Evolutionary conservation across 2,888 invertebrate species (phyloP).

Genomic region (Brachylomia viminalis): DNA sequence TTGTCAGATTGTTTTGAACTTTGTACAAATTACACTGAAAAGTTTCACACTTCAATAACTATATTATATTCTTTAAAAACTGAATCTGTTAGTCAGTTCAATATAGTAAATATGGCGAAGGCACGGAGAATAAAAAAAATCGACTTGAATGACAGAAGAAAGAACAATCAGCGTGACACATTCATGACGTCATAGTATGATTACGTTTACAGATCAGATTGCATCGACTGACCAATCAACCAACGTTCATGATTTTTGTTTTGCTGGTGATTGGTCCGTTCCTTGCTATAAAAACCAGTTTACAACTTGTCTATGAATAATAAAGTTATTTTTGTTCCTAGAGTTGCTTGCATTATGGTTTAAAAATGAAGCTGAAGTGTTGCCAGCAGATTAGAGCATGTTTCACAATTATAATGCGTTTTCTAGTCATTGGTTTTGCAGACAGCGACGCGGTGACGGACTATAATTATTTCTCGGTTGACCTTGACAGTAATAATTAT

Average conservation of each 20-base stretch:
- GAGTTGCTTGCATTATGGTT: conserved; percentile 11
- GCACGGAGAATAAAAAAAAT: conserved; percentile 55
- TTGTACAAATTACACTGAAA: conserved; percentile 29
- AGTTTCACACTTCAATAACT: conserved; percentile 21
- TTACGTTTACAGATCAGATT: conserved; percentile 46
- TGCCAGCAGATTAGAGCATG: not conserved
- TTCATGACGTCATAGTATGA: conserved; percentile 66
- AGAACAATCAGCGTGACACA: conserved; percentile 68
- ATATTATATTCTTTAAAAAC: conserved; percentile 9
- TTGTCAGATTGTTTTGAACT: conserved; percentile 54
- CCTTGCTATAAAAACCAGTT: accelerated
- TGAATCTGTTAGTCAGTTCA: conserved; percentile 35
- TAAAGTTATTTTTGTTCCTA: not conserved
- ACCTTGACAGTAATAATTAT: not conserved
- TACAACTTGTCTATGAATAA: conserved; percentile 14
- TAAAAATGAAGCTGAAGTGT: conserved; percentile 1
- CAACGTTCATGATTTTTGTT: not conserved
- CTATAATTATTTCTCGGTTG: not conserved
- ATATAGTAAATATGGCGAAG: conserved; percentile 72
- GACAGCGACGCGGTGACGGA: not conserved
- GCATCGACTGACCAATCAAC: conserved; percentile 41
- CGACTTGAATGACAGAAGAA: conserved; percentile 45
- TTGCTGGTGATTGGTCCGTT: conserved; percentile 40
- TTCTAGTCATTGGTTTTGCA: too few species aligned
- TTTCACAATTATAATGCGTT: not conserved